Evolutionary conservation across 2,797 vertebrate species (phyloP).

Genomic region (Diglossa cyanea): DNA sequence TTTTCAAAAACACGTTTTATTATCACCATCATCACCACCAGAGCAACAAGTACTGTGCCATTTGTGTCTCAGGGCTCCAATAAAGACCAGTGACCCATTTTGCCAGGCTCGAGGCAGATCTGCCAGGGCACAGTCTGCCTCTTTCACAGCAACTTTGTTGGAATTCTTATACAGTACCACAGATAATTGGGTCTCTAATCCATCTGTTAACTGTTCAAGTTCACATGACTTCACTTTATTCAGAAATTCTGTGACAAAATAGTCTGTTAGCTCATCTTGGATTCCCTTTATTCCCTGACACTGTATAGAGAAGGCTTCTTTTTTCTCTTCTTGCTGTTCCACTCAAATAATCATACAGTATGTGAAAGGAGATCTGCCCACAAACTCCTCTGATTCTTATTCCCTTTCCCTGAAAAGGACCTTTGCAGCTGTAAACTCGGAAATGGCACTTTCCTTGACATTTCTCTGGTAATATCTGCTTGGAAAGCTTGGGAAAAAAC

Average conservation of each 20-base stretch:
- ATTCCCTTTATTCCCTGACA: slow-evolving; percentile 21
- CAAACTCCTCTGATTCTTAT: not conserved
- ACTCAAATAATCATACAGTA: not conserved
- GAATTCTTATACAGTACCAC: not conserved
- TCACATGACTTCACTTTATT: slow-evolving; percentile 55
- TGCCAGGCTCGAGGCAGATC: not conserved
- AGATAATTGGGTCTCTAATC: slow-evolving; percentile 50
- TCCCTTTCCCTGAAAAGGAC: not conserved
- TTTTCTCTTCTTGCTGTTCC: slow-evolving; percentile 12
- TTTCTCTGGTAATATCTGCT: not conserved
- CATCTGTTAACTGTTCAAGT: slow-evolving; percentile 26
- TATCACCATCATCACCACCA: not conserved
- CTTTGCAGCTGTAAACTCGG: not conserved
- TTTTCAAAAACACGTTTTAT: not conserved
- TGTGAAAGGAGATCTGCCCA: slow-evolving; percentile 32
- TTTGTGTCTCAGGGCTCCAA: not conserved
- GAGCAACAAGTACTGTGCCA: not conserved
- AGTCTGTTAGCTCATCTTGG: slow-evolving; percentile 16
- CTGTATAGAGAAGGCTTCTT: not conserved
- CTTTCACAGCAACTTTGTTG: slow-evolving; percentile 22
- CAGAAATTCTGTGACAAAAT: slow-evolving; percentile 21
- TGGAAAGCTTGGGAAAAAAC: not conserved
- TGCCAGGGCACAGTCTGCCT: not conserved
- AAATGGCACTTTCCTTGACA: not conserved
- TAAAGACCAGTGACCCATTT: not conserved